A percentile compares a stretch with the other conserved stretches of the same genome.
These are phyloP conservation scores for Pangasius djambal DNA, from an alignment of 2,797 vertebrate genomes.

Conservation along the genomic window DNA sequence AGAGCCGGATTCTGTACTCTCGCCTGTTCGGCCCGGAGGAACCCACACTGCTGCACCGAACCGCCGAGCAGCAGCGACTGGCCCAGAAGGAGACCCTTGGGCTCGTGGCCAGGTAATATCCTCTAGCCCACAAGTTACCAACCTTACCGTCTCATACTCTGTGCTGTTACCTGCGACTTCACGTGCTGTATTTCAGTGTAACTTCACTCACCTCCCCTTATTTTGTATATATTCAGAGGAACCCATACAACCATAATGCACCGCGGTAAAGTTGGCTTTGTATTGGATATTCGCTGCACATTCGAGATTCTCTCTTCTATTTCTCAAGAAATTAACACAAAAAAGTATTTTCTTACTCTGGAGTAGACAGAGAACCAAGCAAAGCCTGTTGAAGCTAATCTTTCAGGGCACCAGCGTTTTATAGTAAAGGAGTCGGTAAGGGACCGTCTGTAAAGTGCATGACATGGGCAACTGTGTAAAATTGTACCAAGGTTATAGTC, in stretches of 20 bases:
- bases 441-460: no score
- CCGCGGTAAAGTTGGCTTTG: no score
- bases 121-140: not conserved
- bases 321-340: no score
- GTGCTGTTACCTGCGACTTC: not conserved
- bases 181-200: not conserved
- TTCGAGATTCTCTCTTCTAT: no score
- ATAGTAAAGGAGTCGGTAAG: no score
- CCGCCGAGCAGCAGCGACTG: conserved; percentile 73
- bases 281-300: no score
- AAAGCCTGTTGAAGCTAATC: no score
- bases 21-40: conserved; percentile 77
- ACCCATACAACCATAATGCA: not conserved
- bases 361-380: no score
- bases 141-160: not conserved
- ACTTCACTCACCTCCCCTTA: not conserved
- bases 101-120: conserved; percentile 76
- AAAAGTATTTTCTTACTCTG: no score
- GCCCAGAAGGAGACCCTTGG: conserved; percentile 77
- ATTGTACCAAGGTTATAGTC: no score
- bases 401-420: no score
- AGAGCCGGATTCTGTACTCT: conserved; percentile 81
- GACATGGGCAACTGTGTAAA: no score
- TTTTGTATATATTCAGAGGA: not conserved
- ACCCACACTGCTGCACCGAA: not conserved